Percentiles rank a stretch among this genome's conserved stretches.
Conservation (phyloP, 2,113 vertebrate genomes). For the Typhlomys cinereus region DNA sequence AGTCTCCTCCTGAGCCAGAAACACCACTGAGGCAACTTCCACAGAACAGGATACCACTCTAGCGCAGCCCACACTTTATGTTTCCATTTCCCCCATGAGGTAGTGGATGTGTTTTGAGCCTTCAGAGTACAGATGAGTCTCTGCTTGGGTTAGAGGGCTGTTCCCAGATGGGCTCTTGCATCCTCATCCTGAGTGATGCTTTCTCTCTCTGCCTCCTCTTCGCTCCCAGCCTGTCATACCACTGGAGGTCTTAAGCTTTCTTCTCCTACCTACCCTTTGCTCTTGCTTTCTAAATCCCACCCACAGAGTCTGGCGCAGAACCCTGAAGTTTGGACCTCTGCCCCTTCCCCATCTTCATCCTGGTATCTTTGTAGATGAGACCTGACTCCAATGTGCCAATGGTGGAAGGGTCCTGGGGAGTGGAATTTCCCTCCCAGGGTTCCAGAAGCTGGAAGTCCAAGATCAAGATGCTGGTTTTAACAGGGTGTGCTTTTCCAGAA, state of each 20-base stretch:
- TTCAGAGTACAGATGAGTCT: background rate
- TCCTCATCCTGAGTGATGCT: background rate
- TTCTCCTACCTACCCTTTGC: background rate
- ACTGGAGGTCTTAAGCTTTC: background rate
- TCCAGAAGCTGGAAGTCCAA: background rate
- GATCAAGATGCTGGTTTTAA: background rate
- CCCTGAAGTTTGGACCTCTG: too few species aligned
- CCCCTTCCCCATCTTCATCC: too few species aligned
- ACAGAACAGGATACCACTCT: background rate
- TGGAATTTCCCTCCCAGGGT: background rate
- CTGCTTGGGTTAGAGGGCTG: background rate
- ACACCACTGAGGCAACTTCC: rapidly evolving
- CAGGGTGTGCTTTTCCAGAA: background rate
- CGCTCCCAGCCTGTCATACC: background rate
- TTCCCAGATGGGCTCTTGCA: background rate
- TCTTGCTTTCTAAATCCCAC: background rate
- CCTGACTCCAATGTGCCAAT: background rate
- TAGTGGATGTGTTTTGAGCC: background rate
- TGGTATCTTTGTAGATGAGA: background rate
- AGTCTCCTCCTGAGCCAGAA: background rate
- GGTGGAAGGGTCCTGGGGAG: background rate
- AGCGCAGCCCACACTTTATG: background rate
- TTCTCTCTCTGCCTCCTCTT: background rate
- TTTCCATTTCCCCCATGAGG: rapidly evolving
- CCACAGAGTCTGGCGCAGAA: rapidly evolving